Percentiles rank a stretch among this genome's conserved stretches.
phyloP scores from a whole-genome alignment of 37 sponge, comb jelly and placozoan species.

The Cliona cf. orientalis region DNA sequence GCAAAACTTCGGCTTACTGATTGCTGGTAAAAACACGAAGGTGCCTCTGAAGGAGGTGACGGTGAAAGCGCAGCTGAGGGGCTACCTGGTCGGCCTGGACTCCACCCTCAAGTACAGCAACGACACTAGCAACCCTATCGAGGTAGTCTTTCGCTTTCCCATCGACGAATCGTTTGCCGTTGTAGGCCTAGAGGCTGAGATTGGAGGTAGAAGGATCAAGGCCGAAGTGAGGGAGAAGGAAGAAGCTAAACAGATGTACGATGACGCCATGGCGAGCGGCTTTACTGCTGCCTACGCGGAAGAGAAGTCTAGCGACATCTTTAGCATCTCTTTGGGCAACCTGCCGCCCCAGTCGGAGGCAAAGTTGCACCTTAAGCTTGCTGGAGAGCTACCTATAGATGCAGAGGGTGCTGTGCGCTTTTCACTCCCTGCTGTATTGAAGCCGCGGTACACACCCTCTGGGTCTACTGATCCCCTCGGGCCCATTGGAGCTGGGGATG shows the following conservation, averaged over 20 bases:
- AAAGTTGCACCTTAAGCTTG: slow-evolving; percentile 61
- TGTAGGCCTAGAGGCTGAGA: slow-evolving; percentile 64
- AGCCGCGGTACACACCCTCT: slow-evolving; percentile 64
- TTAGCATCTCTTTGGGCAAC: slow-evolving; percentile 80
- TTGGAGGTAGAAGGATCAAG: slow-evolving; percentile 65
- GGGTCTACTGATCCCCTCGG: slow-evolving; percentile 19
- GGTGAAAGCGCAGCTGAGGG: slow-evolving; percentile 39
- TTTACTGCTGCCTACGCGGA: slow-evolving; percentile 73
- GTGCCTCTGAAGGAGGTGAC: slow-evolving; percentile 61
- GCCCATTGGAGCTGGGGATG: background rate
- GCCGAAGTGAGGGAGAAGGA: slow-evolving; percentile 76
- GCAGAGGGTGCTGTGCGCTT: slow-evolving; percentile 65
- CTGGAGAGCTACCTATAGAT: slow-evolving; percentile 57
- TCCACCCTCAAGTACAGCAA: slow-evolving; percentile 74
- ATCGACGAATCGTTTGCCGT: slow-evolving; percentile 77
- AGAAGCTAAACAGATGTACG: slow-evolving; percentile 72
- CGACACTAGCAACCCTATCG: slow-evolving; percentile 50
- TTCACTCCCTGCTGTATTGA: slow-evolving; percentile 53
- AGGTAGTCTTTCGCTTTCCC: slow-evolving; percentile 79
- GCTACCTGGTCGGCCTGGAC: slow-evolving; percentile 59
- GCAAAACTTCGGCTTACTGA: slow-evolving; percentile 13
- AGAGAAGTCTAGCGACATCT: slow-evolving; percentile 78
- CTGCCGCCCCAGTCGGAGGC: slow-evolving; percentile 71
- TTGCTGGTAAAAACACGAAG: background rate
- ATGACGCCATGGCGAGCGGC: slow-evolving; percentile 79